Evolutionary conservation across 2,888 invertebrate species (phyloP), one percentile per base, ranked within the genome.

Genomic region (Tetheella fluctuosa): DNA sequence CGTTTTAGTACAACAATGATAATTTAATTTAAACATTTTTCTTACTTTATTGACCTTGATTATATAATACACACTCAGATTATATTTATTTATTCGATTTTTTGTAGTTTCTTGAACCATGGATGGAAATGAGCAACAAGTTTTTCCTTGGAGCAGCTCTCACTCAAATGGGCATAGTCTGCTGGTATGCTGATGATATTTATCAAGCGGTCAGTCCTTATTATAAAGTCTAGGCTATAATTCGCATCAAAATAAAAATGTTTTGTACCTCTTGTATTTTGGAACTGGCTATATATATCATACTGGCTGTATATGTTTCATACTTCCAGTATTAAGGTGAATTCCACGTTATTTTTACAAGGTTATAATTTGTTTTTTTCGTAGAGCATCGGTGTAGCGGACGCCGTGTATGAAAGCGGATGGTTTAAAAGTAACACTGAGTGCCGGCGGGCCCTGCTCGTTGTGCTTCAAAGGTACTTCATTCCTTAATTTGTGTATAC

Each of bases 131-230:
- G 76, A 87, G 86, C 68, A 89, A 89, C 74, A 90, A 91, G 66
- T 84, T 91, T 60, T 91, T 85, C 70, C 73, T 89, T 37, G 84
- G 84, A 13, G 85, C 89, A 7, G 86, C 83, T 7, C 62, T 91
- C 63, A 88, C 88, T 54, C 88, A 90, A 75, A 88, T 89, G 69
- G 88, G 87, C 12, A 85, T 91, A 57, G 76, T 91, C 25, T 90
- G 90, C 61, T 90, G 86, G 89, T 91, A 88, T 58, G 89, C 90
- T 42, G 88, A 90, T 64, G 90, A 91, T 55, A 89, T 91, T 63
- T 88, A 76, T 59, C 82, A 84, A 69, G 80, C 88, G 66, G 90
- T 89, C n/a, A n/a, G n/a, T n/a, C n/a, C n/a, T n/a, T n/a, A n/a
- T n/a, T n/a, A n/a, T n/a, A n/a, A n/a, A n/a, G n/a, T n/a, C n/a